Conservation (phyloP, 1,140 invertebrate genomes). For the Plodia interpunctella region DNA sequence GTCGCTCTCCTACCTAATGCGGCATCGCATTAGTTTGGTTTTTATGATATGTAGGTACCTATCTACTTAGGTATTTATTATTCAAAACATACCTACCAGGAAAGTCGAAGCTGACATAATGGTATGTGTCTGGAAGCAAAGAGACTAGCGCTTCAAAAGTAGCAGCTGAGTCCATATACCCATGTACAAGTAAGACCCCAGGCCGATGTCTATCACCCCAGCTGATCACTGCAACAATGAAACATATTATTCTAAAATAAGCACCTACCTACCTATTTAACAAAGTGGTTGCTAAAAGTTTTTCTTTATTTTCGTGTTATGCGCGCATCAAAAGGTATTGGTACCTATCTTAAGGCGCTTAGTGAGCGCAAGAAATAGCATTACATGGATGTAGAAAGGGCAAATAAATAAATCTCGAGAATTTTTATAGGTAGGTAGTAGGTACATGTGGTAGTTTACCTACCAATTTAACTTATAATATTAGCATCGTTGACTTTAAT, state of each 20-base stretch:
- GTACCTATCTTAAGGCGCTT: no score
- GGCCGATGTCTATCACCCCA: slow-evolving; percentile 7
- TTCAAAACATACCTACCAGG: slow-evolving; percentile 7
- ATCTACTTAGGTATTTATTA: not conserved
- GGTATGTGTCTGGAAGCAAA: slow-evolving; percentile 4
- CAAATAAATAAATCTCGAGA: no score
- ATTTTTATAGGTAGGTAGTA: not conserved
- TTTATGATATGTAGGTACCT: no score
- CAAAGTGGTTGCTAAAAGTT: no score
- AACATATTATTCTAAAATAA: not conserved
- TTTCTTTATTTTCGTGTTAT: no score
- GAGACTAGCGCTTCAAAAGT: slow-evolving; percentile 9
- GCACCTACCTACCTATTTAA: not conserved
- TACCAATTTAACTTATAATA: no score
- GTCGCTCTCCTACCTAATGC: no score
- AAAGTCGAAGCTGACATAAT: slow-evolving; percentile 15
- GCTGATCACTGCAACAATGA: slow-evolving; percentile 14
- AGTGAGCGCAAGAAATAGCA: no score
- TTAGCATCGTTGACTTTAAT: no score
- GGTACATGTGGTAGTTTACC: not conserved
- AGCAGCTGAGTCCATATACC: slow-evolving; percentile 15
- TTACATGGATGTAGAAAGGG: no score
- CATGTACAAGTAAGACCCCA: slow-evolving; percentile 8
- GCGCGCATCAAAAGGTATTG: no score
- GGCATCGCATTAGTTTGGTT: no score